Conservation (phyloP, 2,113 vertebrate species). For the Isurus oxyrinchus region DNA sequence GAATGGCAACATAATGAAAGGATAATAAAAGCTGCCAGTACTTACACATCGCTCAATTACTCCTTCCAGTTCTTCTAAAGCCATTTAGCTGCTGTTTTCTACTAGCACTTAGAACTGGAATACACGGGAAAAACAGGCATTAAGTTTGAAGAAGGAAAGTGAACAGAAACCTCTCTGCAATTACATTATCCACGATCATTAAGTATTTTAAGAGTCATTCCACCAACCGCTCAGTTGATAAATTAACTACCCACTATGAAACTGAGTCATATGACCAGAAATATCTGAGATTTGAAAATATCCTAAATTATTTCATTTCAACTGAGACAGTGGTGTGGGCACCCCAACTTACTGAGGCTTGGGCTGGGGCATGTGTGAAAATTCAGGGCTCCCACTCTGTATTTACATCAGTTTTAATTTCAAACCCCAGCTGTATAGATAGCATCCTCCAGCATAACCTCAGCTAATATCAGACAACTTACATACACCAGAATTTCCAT, state of each 20-base stretch:
- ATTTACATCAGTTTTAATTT: not conserved
- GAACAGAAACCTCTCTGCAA: not conserved
- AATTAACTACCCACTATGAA: not conserved
- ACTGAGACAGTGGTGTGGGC: not conserved
- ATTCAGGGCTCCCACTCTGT: not conserved
- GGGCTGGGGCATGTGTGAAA: not conserved
- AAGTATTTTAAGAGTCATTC: not conserved
- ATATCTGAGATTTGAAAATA: not conserved
- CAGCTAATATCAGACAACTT: not conserved
- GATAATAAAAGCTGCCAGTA: constrained; percentile 40
- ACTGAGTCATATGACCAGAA: not conserved
- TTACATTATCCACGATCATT: not conserved
- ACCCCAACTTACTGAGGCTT: not conserved
- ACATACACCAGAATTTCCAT: not conserved
- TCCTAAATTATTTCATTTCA: not conserved
- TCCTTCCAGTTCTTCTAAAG: constrained; percentile 79
- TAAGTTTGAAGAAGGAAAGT: not conserved
- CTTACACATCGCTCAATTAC: constrained; percentile 91
- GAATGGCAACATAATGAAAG: not conserved
- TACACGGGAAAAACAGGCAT: not conserved
- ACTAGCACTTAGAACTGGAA: not conserved
- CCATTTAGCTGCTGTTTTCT: constrained; percentile 57
- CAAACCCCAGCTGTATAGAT: not conserved
- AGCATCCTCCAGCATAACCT: not conserved
- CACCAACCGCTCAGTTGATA: not conserved